Evolutionary conservation across 2,113 vertebrate species (phyloP), one percentile per base, ranked within the genome.

Genomic region (Nestor notabilis): DNA sequence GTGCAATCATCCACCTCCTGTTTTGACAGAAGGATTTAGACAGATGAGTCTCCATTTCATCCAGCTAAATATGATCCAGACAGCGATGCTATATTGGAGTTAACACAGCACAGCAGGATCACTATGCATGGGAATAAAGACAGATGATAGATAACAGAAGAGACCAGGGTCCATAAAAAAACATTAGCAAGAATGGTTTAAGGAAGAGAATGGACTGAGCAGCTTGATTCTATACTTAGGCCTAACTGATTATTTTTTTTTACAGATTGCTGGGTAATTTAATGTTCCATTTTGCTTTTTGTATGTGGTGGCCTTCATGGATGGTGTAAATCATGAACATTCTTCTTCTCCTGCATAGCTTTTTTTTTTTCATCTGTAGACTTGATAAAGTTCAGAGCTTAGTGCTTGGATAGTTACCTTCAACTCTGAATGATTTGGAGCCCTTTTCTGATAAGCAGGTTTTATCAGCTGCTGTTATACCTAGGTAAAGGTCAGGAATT

Each of bases 241-340:
- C 35, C 46, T 77, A 75, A 86, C 31, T 76, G 58, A 80, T 74
- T 43, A 79, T 35, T 58, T n/a, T 25, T 90, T 83, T 91, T 78
- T 72, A 52, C 37, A 43, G 20, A 46, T 81, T 85, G n/a, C 66
- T 74, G 33, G 13, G 27, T 96, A 94, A 94, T 94, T 86, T 91
- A 96, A 46, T 70, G 58, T 71, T 90, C 75, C 95, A 58, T 72
- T 95, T 95, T 93, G 78, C n/a, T 82, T 91, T 96, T 76, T 83
- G 37, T 78, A 17, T 82, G 47, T 68, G 61, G 64, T 88, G 37
- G 64, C 78, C 93, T 93, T 96, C 71, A 41, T 47, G 52, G n/a
- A 52, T 81, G 52, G 63, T 72, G 27, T 95, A 95, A 95, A 95
- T 95, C 41, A 86, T 58, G 43, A 81, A 72, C 12, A 24, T 66